Percentiles rank a stretch among this genome's conserved stretches.
Evolutionary conservation across 1,140 invertebrate species (phyloP).

Genomic region (Lepidotrigona ventralis): DNA sequence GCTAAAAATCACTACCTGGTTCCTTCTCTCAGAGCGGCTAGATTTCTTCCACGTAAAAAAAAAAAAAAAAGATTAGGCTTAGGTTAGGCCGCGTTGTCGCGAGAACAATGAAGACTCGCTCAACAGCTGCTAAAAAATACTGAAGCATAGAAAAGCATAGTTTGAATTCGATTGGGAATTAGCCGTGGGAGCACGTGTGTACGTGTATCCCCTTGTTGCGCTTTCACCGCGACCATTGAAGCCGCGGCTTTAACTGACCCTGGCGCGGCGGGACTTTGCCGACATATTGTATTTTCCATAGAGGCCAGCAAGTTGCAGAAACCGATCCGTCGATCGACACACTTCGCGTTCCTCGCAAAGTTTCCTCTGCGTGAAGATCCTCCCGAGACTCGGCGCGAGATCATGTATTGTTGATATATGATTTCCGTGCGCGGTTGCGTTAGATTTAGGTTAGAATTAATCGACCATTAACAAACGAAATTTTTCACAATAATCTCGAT

Average conservation of each 20-base stretch:
- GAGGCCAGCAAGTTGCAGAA: not conserved
- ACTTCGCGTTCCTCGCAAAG: not conserved
- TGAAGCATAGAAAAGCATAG: not conserved
- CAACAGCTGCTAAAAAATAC: constrained; percentile 10
- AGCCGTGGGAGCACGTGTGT: constrained; percentile 37
- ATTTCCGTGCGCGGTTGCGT: too few relatives aligned
- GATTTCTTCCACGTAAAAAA: too few relatives aligned
- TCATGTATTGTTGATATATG: too few relatives aligned
- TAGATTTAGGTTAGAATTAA: too few relatives aligned
- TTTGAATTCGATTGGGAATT: constrained; percentile 45
- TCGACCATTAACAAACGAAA: too few relatives aligned
- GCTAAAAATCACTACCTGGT: too few relatives aligned
- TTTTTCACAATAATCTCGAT: too few relatives aligned
- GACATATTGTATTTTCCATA: constrained; percentile 42
- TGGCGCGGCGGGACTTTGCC: constrained; percentile 9
- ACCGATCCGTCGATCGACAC: constrained; percentile 19
- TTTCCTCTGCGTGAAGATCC: too few relatives aligned
- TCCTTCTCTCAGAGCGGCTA: too few relatives aligned
- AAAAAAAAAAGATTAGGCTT: too few relatives aligned
- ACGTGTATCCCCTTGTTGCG: constrained; percentile 46
- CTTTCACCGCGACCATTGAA: constrained; percentile 45
- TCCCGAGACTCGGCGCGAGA: too few relatives aligned
- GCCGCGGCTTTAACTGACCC: constrained; percentile 48
- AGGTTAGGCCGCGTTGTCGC: not conserved
- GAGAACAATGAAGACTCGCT: not conserved